phyloP scores from a whole-genome alignment of 2,113 vertebrate species.

The Agelaius phoeniceus region DNA sequence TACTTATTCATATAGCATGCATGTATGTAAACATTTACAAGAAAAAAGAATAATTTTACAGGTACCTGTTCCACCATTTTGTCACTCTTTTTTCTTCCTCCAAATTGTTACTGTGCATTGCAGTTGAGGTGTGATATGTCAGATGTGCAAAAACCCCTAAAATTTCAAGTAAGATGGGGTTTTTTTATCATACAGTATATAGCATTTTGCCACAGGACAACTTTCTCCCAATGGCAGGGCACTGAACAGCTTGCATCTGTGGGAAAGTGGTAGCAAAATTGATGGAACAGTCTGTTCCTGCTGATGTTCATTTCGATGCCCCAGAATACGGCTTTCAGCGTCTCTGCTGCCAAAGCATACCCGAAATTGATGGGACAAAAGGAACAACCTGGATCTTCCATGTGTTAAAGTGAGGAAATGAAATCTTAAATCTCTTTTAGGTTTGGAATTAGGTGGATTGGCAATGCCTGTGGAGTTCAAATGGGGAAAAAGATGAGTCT shows the following conservation, averaged over 20 bases:
- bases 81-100: neutral
- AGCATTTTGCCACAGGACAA: constrained; percentile 34
- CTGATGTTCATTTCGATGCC: constrained; percentile 8
- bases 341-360: neutral
- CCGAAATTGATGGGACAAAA: neutral
- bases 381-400: neutral
- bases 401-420: neutral
- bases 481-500: neutral
- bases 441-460: neutral
- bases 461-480: neutral
- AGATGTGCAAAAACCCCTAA: neutral
- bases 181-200: neutral
- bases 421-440: constrained; percentile 1
- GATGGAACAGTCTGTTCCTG: constrained; percentile 51
- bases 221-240: constrained; percentile 17
- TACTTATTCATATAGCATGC: neutral
- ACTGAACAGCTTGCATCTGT: constrained; percentile 35
- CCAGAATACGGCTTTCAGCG: neutral
- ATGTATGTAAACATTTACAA: neutral
- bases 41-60: neutral
- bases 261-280: constrained; percentile 16
- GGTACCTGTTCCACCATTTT: neutral
- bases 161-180: neutral
- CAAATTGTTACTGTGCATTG: neutral
- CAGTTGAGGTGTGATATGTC: neutral